These are phyloP conservation scores for Aphelocoma californica DNA, from an alignment of 2,797 vertebrate genomes.

Conservation along the genomic window DNA sequence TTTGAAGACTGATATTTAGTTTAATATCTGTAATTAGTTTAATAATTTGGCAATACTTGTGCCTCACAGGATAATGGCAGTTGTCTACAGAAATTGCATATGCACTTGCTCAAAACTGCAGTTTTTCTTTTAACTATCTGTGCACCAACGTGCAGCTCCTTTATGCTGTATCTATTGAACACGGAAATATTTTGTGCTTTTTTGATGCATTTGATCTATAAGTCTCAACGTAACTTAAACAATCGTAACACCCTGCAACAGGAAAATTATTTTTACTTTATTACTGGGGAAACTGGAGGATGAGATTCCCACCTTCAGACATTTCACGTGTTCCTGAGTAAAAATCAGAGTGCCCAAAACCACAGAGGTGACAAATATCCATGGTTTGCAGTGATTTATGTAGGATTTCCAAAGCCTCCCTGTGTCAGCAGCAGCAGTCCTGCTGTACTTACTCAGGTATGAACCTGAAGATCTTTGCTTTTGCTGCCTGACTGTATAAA, in stretches of 20 bases:
- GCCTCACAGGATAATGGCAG: constrained; percentile 11
- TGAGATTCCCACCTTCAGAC: background rate
- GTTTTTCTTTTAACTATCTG: constrained; percentile 2
- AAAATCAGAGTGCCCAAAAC: background rate
- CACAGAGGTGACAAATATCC: background rate
- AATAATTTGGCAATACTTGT: constrained; percentile 42
- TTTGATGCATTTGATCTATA: background rate
- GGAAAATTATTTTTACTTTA: background rate
- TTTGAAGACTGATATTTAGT: constrained; percentile 46
- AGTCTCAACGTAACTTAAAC: background rate
- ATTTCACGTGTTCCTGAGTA: background rate
- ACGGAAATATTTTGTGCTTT: background rate
- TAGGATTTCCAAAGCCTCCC: rapidly evolving
- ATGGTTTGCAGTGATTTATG: background rate
- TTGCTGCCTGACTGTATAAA: background rate
- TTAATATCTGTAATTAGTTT: constrained; percentile 63
- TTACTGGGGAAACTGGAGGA: background rate
- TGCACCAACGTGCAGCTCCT: background rate
- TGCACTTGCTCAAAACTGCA: background rate
- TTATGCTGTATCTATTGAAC: background rate
- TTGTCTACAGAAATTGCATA: constrained; percentile 1
- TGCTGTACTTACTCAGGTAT: background rate
- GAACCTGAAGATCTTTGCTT: background rate
- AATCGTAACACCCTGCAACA: background rate
- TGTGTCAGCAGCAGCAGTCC: background rate